These are phyloP conservation scores for Acanthurus tractus DNA, from an alignment of 2,797 vertebrate species.

Conservation along the genomic window DNA sequence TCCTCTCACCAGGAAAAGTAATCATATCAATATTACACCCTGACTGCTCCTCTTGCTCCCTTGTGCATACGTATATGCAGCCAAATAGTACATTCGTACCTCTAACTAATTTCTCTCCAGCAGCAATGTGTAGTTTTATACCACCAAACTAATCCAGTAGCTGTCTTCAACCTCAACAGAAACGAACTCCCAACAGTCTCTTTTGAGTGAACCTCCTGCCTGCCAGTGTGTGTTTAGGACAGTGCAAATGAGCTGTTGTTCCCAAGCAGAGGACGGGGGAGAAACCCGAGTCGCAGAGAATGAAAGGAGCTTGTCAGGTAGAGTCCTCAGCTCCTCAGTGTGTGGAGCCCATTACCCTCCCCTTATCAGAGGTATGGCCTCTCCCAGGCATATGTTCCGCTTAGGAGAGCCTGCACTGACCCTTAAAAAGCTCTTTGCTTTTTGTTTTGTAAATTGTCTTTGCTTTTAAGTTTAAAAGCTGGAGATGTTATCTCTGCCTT, in stretches of 20 bases:
- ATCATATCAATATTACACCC: slow-evolving; percentile 50
- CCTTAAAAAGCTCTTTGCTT: slow-evolving; percentile 89
- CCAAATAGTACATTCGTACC: slow-evolving; percentile 44
- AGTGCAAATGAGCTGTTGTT: slow-evolving; percentile 84
- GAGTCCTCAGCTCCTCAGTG: slow-evolving; percentile 77
- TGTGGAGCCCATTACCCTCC: slow-evolving; percentile 83
- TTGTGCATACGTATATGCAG: not conserved
- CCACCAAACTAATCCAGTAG: slow-evolving; percentile 34
- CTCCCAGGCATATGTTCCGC: slow-evolving; percentile 88
- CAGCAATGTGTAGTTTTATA: slow-evolving; percentile 35
- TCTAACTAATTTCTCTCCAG: slow-evolving; percentile 45
- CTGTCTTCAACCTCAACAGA: slow-evolving; percentile 36
- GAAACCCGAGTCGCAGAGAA: slow-evolving; percentile 85
- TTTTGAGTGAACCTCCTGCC: slow-evolving; percentile 59
- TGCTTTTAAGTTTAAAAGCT: slow-evolving; percentile 90
- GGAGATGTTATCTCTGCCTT: slow-evolving; percentile 84
- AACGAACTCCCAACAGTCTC: slow-evolving; percentile 51
- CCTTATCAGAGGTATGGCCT: slow-evolving; percentile 87
- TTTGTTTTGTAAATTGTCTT: slow-evolving; percentile 91
- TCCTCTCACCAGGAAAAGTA: slow-evolving; percentile 58
- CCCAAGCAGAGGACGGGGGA: slow-evolving; percentile 70
- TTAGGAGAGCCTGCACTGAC: slow-evolving; percentile 87
- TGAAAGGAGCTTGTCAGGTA: slow-evolving; percentile 88
- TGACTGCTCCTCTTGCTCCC: slow-evolving; percentile 36
- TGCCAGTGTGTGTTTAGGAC: slow-evolving; percentile 68